These are phyloP conservation scores for Notocelia uddmanniana DNA, from an alignment of 2,888 invertebrate genomes.

Conservation along the genomic window DNA sequence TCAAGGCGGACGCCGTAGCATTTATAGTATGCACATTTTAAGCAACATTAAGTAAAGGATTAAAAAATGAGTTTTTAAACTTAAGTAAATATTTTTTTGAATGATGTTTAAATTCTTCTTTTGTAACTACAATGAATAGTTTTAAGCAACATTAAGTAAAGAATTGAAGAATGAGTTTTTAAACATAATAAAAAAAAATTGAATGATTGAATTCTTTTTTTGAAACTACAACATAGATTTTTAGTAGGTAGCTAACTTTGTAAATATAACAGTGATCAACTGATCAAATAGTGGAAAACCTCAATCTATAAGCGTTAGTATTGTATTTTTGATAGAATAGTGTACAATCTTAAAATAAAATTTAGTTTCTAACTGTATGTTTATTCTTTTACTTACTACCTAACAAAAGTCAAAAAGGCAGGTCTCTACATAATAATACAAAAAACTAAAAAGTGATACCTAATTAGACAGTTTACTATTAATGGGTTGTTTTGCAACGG, in stretches of 20 bases:
- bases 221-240: not conserved
- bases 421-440: not conserved
- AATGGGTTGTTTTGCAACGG: too few relatives aligned
- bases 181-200: not conserved
- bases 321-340: not conserved
- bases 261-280: not conserved
- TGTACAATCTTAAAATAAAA: constrained; percentile 12
- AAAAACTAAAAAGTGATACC: too few relatives aligned
- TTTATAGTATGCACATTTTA: too few relatives aligned
- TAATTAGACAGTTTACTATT: too few relatives aligned
- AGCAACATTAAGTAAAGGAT: not conserved
- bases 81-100: not conserved
- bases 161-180: not conserved
- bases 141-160: not conserved
- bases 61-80: not conserved
- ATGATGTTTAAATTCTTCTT: not conserved
- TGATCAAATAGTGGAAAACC: not conserved
- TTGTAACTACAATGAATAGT: not conserved
- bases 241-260: too few relatives aligned
- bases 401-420: too few relatives aligned
- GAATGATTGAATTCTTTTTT: not conserved
- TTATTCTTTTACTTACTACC: not conserved
- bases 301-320: not conserved
- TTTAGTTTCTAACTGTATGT: not conserved
- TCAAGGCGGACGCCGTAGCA: too few relatives aligned